Conservation (phyloP, 1,140 invertebrate species). For the Orius insidiosus region DNA sequence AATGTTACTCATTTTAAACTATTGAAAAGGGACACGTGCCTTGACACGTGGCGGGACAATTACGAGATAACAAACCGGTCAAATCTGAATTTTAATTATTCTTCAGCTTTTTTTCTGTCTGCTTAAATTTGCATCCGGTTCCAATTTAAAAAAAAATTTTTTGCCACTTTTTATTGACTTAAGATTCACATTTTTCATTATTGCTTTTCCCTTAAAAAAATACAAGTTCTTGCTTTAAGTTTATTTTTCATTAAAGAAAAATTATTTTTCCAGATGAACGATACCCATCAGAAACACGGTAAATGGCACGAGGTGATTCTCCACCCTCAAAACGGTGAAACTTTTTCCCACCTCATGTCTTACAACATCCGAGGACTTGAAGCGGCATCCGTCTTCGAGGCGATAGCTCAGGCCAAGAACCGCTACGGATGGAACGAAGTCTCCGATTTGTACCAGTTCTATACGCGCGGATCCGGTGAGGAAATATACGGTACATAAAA, state of each 20-base stretch:
- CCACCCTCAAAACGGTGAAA: constrained; percentile 26
- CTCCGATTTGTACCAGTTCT: constrained; percentile 23
- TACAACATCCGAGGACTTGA: constrained; percentile 37
- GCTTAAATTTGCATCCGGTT: too few relatives aligned
- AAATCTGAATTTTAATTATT: constrained; percentile 1
- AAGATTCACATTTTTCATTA: too few relatives aligned
- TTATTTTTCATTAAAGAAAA: too few relatives aligned
- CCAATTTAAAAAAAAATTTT: too few relatives aligned
- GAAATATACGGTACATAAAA: constrained; percentile 17
- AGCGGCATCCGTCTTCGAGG: constrained; percentile 41
- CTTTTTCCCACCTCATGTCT: constrained; percentile 33
- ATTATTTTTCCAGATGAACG: constrained; percentile 37
- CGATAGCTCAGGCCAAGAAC: constrained; percentile 44
- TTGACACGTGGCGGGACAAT: background rate
- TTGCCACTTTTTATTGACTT: too few relatives aligned
- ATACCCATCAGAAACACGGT: constrained; percentile 49
- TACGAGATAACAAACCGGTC: background rate
- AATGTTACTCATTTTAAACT: background rate
- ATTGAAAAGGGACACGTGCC: background rate
- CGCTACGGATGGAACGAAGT: constrained; percentile 45
- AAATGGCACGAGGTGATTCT: constrained; percentile 47
- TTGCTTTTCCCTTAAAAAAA: too few relatives aligned
- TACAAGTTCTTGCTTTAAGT: too few relatives aligned
- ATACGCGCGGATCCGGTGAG: constrained; percentile 20
- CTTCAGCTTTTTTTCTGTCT: background rate